Base-by-base conservation (phyloP, 2,797 vertebrate species). In the Nyctibius grandis region DNA sequence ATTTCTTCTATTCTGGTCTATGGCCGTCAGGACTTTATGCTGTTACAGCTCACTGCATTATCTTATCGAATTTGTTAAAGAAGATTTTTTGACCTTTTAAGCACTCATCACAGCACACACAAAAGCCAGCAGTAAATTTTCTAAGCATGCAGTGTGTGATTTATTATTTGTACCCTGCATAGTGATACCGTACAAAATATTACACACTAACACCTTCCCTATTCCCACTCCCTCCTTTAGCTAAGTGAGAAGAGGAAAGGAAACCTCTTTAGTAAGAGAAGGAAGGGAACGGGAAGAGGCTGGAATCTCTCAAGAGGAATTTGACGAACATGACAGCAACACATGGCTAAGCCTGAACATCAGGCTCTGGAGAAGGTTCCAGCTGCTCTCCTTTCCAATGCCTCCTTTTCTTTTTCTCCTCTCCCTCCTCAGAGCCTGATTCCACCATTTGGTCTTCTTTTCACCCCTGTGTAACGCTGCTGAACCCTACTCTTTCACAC, bases 1-100 rank as follows among this genome's bases (percentile, higher is more conserved):
- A 98, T 97, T 97, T 97, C 95, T 97, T 95, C 94, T 64, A 86
- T 87, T 94, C 80, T 95, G 85, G 96, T 97, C 97, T 96, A 80
- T 91, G 96, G 96, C 97, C 96, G 97, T 96, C 93, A 97, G 95
- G 93, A 92, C 91, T 95, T 95, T 93, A 91, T 56, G 63, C 64
- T 84, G 96, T 95, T 94, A 97, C 63, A 97, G 95, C 93, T 96
- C 96, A 97, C 95, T 92, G 96, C 89, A 87, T 92, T 89, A 74
- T 89, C 96, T 97, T 97, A 97, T 93, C 93, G 94, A 96, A 97
- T 93, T 80, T 89, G 95, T 93, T 92, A 97, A 96, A 93, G 93
- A 97, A 97, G 96, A 87, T 88, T 97, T 95, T 88, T 90, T 95
- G 97, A 98, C 97, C 96, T 95, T 97, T 93, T 44, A 50, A 95